A percentile compares a stretch with the other conserved stretches of the same genome.
These are phyloP conservation scores for Macaca mulatta DNA, from an alignment of 2,113 vertebrate species.

Conservation along the genomic window DNA sequence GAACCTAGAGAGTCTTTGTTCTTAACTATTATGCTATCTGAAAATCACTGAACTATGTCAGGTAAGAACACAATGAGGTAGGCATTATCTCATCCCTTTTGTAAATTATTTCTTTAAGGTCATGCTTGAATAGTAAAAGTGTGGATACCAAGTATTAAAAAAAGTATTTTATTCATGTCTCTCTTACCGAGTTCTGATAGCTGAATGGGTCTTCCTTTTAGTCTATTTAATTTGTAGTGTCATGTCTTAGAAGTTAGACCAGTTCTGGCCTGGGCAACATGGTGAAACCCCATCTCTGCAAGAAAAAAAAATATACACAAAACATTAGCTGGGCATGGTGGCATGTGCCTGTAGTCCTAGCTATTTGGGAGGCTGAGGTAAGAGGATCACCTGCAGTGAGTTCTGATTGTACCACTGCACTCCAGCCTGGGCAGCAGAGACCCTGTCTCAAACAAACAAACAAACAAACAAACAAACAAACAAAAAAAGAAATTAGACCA, in stretches of 20 bases:
- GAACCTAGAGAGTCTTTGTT: background rate
- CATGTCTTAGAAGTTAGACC: background rate
- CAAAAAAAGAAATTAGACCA: background rate
- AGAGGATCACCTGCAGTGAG: too few relatives aligned
- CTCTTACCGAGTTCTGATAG: background rate
- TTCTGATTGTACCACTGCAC: too few relatives aligned
- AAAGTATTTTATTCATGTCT: background rate
- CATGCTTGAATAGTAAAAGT: background rate
- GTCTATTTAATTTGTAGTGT: background rate
- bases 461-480: too few relatives aligned
- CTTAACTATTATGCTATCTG: background rate
- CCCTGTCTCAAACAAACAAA: too few relatives aligned
- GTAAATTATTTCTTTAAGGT: background rate
- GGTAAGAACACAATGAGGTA: background rate
- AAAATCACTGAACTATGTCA: background rate
- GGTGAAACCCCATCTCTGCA: too few relatives aligned
- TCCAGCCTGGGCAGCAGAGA: too few relatives aligned
- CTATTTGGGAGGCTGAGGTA: too few relatives aligned
- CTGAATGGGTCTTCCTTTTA: background rate
- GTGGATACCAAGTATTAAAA: background rate
- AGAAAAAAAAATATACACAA: too few relatives aligned
- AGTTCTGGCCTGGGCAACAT: background rate
- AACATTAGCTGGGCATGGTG: too few relatives aligned
- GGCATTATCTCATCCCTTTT: background rate
- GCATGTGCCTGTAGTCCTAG: too few relatives aligned